A percentile compares a stretch with the other conserved stretches of the same genome.
These are phyloP conservation scores for Drosophila takahashii DNA, from an alignment of 1,140 invertebrate genomes.

Conservation along the genomic window DNA sequence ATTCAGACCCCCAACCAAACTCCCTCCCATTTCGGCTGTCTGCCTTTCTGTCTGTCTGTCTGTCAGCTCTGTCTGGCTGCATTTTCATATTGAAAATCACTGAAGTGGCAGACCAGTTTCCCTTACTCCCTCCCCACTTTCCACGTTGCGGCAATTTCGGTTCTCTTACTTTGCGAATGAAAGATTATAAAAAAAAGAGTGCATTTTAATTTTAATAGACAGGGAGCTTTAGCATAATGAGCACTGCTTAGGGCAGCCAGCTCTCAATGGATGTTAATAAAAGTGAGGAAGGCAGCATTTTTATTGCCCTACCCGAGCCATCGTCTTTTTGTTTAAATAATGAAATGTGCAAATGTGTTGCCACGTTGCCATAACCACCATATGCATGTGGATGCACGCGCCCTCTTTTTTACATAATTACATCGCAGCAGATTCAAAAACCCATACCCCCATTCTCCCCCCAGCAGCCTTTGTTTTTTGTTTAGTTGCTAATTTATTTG, in stretches of 20 bases:
- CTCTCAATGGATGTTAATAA: conserved; percentile 70
- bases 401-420: conserved; percentile 69
- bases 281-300: conserved; percentile 64
- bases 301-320: conserved; percentile 35
- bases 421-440: conserved; percentile 30
- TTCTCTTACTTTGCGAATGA: conserved; percentile 55
- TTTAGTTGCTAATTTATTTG: conserved; percentile 83
- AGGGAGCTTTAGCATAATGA: conserved; percentile 63
- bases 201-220: conserved; percentile 78
- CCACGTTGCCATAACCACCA: conserved; percentile 1
- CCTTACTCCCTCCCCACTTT: background rate
- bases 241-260: conserved; percentile 56
- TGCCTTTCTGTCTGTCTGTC: conserved; percentile 14
- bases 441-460: conserved; percentile 1
- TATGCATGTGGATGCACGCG: conserved; percentile 55
- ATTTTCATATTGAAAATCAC: conserved; percentile 82
- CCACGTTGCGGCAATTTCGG: conserved; percentile 66
- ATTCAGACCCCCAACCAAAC: conserved; percentile 32
- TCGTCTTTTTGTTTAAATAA: conserved; percentile 45
- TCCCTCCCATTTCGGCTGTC: background rate
- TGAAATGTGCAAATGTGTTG: conserved; percentile 71
- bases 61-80: conserved; percentile 61
- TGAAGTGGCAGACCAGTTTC: conserved; percentile 76
- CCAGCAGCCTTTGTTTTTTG: conserved; percentile 65
- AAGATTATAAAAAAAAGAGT: conserved; percentile 41